Conservation (phyloP, 92 coral and sea anemone genomes). For the Micromussa lordhowensis region DNA sequence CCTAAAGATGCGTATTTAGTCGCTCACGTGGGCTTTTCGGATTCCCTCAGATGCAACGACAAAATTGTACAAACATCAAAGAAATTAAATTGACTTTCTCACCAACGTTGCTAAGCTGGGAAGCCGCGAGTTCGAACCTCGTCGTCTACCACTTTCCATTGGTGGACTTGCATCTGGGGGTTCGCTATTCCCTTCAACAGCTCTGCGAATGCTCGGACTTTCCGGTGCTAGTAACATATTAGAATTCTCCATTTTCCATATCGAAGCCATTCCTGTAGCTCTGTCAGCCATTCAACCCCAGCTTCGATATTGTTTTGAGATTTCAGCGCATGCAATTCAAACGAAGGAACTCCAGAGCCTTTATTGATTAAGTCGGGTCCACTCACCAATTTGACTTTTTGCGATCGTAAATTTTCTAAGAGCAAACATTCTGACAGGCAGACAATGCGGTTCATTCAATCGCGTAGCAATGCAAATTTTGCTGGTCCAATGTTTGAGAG, state of each 20-base stretch:
- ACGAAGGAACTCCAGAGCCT: not conserved
- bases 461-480: slow-evolving; percentile 35
- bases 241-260: slow-evolving; percentile 15
- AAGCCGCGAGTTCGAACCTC: slow-evolving; percentile 56
- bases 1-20: not conserved
- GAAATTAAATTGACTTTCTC: slow-evolving; percentile 26
- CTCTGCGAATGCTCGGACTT: slow-evolving; percentile 18
- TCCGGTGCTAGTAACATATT: slow-evolving; percentile 43
- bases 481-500: slow-evolving; percentile 11
- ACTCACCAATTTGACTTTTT: slow-evolving; percentile 3
- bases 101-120: slow-evolving; percentile 89
- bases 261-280: not conserved
- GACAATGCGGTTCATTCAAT: slow-evolving; percentile 24
- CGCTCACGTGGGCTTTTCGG: not conserved
- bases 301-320: not conserved
- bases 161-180: slow-evolving; percentile 10
- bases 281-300: not conserved
- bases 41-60: not conserved
- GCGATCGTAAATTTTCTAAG: slow-evolving; percentile 29
- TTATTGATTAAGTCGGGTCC: not conserved
- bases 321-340: not conserved
- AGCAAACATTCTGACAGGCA: slow-evolving; percentile 29
- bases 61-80: not conserved
- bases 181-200: slow-evolving; percentile 12
- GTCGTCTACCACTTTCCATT: slow-evolving; percentile 13